Conservation (phyloP, 1,140 invertebrate genomes). For the Bursaphelenchus mucronatus region DNA sequence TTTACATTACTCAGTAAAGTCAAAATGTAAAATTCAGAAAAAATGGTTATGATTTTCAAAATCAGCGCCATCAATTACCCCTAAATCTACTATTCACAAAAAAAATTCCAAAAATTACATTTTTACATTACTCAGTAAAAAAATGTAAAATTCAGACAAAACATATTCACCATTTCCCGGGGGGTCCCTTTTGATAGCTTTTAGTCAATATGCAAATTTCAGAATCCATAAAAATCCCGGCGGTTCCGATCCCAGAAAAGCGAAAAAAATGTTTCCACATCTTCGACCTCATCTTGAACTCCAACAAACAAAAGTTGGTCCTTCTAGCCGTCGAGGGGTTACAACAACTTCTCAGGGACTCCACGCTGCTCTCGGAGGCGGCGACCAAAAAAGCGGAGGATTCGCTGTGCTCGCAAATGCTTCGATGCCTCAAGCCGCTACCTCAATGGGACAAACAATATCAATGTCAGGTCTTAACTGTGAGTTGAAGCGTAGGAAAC, state of each 20-base stretch:
- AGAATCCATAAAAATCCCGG: slow-evolving; percentile 28
- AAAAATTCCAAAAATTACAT: too few species aligned
- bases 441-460: slow-evolving; percentile 27
- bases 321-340: slow-evolving; percentile 24
- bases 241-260: slow-evolving; percentile 23
- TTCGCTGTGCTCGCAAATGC: slow-evolving; percentile 20
- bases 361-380: slow-evolving; percentile 9
- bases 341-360: slow-evolving; percentile 26
- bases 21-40: too few species aligned
- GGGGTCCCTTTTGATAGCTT: too few species aligned
- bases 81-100: too few species aligned
- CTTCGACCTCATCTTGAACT: slow-evolving; percentile 1
- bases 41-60: too few species aligned
- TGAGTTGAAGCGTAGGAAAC: too few species aligned
- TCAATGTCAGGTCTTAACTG: slow-evolving; percentile 29
- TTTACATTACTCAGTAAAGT: too few species aligned
- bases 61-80: too few species aligned
- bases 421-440: slow-evolving; percentile 12
- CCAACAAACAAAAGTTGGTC: slow-evolving; percentile 25
- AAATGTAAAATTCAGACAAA: too few species aligned
- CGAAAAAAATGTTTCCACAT: slow-evolving; percentile 26
- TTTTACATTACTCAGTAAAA: too few species aligned
- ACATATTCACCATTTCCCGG: too few species aligned
- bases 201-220: neutral
- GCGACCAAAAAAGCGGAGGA: slow-evolving; percentile 24